Base-by-base conservation (phyloP, 2,797 vertebrate species). In the Margarornis squamiger region DNA sequence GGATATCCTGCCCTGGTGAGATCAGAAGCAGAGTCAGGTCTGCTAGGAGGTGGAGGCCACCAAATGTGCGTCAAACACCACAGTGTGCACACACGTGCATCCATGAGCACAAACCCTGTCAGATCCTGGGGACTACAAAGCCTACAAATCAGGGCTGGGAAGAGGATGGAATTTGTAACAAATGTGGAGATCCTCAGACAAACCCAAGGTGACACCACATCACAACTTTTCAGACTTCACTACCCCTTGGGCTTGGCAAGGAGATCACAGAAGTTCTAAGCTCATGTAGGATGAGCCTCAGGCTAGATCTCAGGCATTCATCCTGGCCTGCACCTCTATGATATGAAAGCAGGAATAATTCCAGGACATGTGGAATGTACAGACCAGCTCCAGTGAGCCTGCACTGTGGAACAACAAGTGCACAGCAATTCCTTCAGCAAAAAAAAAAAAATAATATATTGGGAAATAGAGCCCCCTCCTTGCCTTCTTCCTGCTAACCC, bases 31-130 rank as follows among this genome's bases (percentile, higher is more conserved):
- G 20, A 34, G 6, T 7, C 46, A 48, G 27, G 20, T 22, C 45
- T 39, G 39, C 10, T 24, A 7, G 7, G 4, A 77, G 45, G 41
- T 1, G 7, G n/a, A 51, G 43, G 65, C 27, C 29, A 43, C 6
- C 23, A 41, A 34, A 14, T 0, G 16, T 54, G 45, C 71, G n/a
- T 24, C 20, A 12, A 79, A 41, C 26, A 23, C 12, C 46, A 24
- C 0, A 3, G 30, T 0, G 1, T 4, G 22, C 36, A 34, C 57
- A 26, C 14, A 16, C 9, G 0, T 3, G 2, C 19, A 36, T 0
- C 61, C 21, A 2, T 12, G 29, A 65, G 29, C 48, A n/a, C 23
- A 3, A 4, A 16, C 15, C 32, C 68, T 49, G 21, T 1, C 32
- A 10, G 39, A 16, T 11, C 17, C 43, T 63, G 34, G 30, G 3